Percentiles rank a stretch among this genome's conserved stretches.
phyloP scores from a whole-genome alignment of 2,888 invertebrate species.

The Chymomyza procnemis region DNA sequence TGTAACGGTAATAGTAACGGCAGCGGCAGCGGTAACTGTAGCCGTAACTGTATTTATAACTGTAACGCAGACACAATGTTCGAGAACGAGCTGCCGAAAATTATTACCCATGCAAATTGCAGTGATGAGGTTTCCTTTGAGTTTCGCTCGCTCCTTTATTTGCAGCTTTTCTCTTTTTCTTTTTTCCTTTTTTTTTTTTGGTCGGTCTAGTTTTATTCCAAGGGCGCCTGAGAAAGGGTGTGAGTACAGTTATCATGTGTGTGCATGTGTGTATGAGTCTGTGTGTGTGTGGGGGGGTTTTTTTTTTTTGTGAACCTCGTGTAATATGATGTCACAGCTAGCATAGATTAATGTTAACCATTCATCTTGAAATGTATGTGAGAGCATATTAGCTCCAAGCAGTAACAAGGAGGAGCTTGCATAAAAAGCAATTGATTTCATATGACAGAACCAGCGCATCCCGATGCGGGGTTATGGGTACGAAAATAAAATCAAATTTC shows the following conservation, averaged over 20 bases:
- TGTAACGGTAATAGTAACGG: slow-evolving; percentile 54
- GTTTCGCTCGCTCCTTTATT: background rate
- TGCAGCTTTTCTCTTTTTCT: background rate
- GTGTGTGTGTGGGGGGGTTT: slow-evolving; percentile 32
- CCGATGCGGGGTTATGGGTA: too few relatives aligned
- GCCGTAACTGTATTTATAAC: slow-evolving; percentile 34
- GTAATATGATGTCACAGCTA: slow-evolving; percentile 64
- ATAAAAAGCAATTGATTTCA: background rate
- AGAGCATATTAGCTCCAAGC: too few relatives aligned
- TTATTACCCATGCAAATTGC: slow-evolving; percentile 72
- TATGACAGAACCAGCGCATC: background rate
- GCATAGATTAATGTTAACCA: slow-evolving; percentile 50
- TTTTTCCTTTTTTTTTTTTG: background rate
- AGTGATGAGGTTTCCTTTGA: slow-evolving; percentile 9
- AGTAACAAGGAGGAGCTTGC: background rate
- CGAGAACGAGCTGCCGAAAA: slow-evolving; percentile 33
- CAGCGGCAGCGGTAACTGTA: background rate
- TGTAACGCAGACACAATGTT: slow-evolving; percentile 2
- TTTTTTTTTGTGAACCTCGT: slow-evolving; percentile 22
- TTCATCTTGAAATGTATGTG: slow-evolving; percentile 20
- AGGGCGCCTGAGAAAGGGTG: background rate
- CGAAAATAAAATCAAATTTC: too few relatives aligned
- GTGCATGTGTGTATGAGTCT: slow-evolving; percentile 17
- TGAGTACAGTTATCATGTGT: slow-evolving; percentile 1
- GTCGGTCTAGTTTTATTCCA: background rate